These are phyloP conservation scores for Galleria mellonella DNA, from an alignment of 1,140 invertebrate genomes.

Conservation along the genomic window DNA sequence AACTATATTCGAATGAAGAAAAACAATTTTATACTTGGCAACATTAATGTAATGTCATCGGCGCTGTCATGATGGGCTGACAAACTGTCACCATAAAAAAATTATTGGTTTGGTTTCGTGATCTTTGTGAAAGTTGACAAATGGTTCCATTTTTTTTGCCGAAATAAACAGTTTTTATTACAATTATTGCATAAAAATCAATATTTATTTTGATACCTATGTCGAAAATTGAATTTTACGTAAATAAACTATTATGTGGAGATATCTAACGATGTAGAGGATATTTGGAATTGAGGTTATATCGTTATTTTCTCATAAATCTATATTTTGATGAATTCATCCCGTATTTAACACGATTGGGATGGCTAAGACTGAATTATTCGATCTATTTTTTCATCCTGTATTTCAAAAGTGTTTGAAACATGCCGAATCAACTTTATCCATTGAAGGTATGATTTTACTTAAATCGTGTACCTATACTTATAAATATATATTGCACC, in stretches of 20 bases:
- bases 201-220: no score
- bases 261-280: slow-evolving; percentile 16
- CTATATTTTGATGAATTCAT: slow-evolving; percentile 36
- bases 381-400: slow-evolving; percentile 73
- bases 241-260: no score
- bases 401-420: slow-evolving; percentile 73
- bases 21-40: no score
- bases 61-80: no score
- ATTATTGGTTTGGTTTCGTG: no score
- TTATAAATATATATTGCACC: no score
- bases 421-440: slow-evolving; percentile 58
- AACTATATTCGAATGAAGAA: no score
- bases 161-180: slow-evolving; percentile 17
- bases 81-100: no score
- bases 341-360: slow-evolving; percentile 25
- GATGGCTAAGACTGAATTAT: slow-evolving; percentile 71
- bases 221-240: no score
- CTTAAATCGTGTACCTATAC: no score
- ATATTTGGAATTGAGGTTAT: slow-evolving; percentile 45
- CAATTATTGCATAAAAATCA: neutral
- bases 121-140: slow-evolving; percentile 49
- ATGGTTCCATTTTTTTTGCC: slow-evolving; percentile 27
- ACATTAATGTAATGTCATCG: no score
- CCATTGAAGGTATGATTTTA: slow-evolving; percentile 46
- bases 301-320: slow-evolving; percentile 31